phyloP scores from a whole-genome alignment of 1,140 invertebrate species.

The Cotesia vestalis region DNA sequence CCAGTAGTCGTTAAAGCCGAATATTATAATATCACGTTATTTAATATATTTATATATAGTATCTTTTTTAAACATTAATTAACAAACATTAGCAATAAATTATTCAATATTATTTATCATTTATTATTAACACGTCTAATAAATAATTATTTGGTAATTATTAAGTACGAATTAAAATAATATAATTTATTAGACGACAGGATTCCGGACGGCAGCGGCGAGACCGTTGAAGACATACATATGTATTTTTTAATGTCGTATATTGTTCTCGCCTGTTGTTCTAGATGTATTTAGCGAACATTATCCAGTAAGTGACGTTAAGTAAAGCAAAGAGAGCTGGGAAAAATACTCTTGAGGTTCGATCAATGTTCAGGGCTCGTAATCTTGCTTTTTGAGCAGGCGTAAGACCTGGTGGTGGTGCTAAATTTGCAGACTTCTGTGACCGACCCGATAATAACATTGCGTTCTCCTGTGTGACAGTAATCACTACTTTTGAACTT shows the following conservation, averaged over 20 bases:
- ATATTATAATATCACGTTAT: no score
- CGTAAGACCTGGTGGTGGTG: constrained; percentile 62
- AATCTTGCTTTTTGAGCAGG: constrained; percentile 74
- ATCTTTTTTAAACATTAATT: no score
- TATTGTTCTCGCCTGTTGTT: background rate
- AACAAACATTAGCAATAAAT: no score
- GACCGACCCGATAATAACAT: constrained; percentile 66
- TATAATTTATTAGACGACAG: constrained; percentile 6
- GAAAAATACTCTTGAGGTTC: constrained; percentile 86
- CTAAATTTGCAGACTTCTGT: constrained; percentile 57
- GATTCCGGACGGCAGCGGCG: constrained; percentile 30
- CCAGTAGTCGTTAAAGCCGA: no score
- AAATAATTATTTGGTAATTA: no score
- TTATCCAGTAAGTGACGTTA: constrained; percentile 89
- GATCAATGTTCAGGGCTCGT: constrained; percentile 86
- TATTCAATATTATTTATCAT: no score
- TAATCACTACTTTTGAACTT: constrained; percentile 53
- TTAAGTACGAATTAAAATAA: background rate
- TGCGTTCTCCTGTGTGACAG: constrained; percentile 66
- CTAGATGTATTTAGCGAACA: constrained; percentile 86
- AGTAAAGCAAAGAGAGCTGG: constrained; percentile 85
- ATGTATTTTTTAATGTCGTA: constrained; percentile 4
- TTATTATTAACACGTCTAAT: no score
- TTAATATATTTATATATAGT: no score
- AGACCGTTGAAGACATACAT: constrained; percentile 19